Evolutionary conservation across 1,140 invertebrate species (phyloP).

Genomic region (Lepidostoma basale): DNA sequence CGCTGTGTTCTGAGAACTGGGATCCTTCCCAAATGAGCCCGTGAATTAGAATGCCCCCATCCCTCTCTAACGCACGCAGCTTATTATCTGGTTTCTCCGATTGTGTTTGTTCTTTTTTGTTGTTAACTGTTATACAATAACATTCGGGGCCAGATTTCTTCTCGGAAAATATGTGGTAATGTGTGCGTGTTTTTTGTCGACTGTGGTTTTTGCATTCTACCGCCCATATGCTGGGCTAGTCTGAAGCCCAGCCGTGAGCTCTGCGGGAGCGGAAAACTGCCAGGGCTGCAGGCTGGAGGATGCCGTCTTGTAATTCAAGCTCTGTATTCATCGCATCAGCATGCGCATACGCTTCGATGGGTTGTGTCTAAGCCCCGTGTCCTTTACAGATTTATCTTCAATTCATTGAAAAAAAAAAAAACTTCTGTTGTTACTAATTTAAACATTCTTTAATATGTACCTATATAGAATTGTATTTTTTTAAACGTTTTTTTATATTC

Average conservation of each 20-base stretch:
- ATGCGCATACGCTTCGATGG: neutral
- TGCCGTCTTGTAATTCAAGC: neutral
- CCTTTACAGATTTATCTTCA: neutral
- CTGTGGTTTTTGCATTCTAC: constrained; percentile 22
- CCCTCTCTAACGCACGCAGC: constrained; percentile 25
- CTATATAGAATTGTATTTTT: too few relatives aligned
- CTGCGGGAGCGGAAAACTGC: too few relatives aligned
- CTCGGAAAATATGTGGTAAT: constrained; percentile 42
- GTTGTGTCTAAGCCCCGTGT: neutral
- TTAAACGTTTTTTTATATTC: too few relatives aligned
- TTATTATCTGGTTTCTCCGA: constrained; percentile 23
- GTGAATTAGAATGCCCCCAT: constrained; percentile 30
- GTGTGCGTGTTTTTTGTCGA: constrained; percentile 29
- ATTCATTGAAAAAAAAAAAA: neutral
- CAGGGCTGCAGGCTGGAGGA: too few relatives aligned
- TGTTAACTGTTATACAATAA: constrained; percentile 45
- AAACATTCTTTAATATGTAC: too few relatives aligned
- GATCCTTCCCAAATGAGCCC: constrained; percentile 36
- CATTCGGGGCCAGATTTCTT: constrained; percentile 42
- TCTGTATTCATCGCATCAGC: neutral
- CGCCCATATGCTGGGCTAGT: neutral
- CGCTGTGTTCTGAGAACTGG: constrained; percentile 36
- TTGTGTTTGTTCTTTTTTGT: constrained; percentile 36
- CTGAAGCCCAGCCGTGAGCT: neutral
- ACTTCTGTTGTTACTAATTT: neutral